These are phyloP conservation scores for Pseudomyrmex gracilis DNA, from an alignment of 1,140 invertebrate genomes.

Conservation along the genomic window DNA sequence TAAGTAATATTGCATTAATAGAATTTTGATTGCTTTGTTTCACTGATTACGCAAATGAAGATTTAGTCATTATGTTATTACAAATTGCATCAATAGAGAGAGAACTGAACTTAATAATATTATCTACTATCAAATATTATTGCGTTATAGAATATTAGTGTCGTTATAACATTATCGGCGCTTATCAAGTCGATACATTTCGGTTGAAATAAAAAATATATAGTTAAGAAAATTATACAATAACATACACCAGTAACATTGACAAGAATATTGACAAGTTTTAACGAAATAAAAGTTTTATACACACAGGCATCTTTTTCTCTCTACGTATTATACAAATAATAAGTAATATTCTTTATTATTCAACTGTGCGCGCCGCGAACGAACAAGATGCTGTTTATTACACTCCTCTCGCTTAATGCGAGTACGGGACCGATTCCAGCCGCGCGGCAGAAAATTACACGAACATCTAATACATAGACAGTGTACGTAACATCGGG, in stretches of 20 bases:
- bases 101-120: conserved; percentile 30
- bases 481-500: conserved; percentile 60
- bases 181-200: too few relatives aligned
- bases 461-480: conserved; percentile 47
- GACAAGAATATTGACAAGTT: too few relatives aligned
- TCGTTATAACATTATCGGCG: neutral
- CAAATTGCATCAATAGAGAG: conserved; percentile 13
- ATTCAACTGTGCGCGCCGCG: too few relatives aligned
- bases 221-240: too few relatives aligned
- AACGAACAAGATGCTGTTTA: neutral
- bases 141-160: neutral
- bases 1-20: conserved; percentile 47
- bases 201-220: too few relatives aligned
- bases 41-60: neutral
- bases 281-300: too few relatives aligned
- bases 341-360: too few relatives aligned
- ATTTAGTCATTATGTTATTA: conserved; percentile 39
- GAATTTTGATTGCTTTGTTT: conserved; percentile 53
- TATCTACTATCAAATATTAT: neutral
- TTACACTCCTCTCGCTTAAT: neutral
- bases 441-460: neutral
- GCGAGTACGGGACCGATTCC: conserved; percentile 25
- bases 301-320: too few relatives aligned
- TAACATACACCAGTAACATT: too few relatives aligned
- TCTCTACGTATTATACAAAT: too few relatives aligned